Conservation (phyloP, 2,113 vertebrate genomes). For the Megaceryle torquata region DNA sequence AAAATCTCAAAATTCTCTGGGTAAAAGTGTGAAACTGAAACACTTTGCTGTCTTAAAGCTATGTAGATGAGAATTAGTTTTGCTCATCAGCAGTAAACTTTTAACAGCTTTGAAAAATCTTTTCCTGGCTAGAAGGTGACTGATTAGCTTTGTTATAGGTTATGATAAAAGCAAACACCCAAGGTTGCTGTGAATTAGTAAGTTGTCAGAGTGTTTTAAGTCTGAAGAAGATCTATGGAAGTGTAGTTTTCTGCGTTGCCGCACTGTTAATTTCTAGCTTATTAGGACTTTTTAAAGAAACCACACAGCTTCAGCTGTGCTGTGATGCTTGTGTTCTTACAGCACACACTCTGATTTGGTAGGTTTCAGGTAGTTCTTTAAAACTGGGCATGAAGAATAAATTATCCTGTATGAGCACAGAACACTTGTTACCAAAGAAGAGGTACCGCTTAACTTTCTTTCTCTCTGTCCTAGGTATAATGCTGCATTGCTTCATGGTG, state of each 20-base stretch:
- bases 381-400: not conserved
- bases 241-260: not conserved
- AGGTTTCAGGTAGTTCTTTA: not conserved
- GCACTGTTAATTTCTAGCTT: not conserved
- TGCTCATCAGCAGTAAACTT: not conserved
- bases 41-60: not conserved
- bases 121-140: not conserved
- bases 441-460: not conserved
- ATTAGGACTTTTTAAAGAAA: not conserved
- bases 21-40: not conserved
- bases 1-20: not conserved
- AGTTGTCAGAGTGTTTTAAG: slow-evolving; percentile 24
- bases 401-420: not conserved
- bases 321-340: not conserved
- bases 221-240: not conserved
- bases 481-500: not conserved
- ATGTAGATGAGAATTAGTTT: not conserved
- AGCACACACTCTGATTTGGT: not conserved
- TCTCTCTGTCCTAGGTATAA: not conserved
- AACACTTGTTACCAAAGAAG: not conserved
- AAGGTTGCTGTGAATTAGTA: slow-evolving; percentile 28
- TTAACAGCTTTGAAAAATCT: not conserved
- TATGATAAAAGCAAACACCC: slow-evolving; percentile 31
- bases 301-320: not conserved
- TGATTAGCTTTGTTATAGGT: slow-evolving; percentile 40